Evolutionary conservation across 2,113 vertebrate species (phyloP).

Genomic region (Brienomyrus brachyistius): DNA sequence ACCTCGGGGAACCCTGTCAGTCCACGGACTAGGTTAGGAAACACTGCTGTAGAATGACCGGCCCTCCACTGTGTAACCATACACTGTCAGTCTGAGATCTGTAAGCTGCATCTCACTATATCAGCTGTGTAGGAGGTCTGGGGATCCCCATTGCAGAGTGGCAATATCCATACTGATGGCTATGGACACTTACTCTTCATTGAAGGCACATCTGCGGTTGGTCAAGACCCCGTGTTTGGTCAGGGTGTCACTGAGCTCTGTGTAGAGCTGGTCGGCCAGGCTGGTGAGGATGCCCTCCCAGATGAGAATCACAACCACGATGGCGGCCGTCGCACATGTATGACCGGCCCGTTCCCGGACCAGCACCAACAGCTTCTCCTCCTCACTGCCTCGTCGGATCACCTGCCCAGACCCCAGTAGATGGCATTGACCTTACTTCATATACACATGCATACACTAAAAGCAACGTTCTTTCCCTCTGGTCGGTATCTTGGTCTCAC

Average conservation of each 20-base stretch:
- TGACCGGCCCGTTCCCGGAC: conserved; percentile 84
- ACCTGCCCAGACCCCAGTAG: conserved; percentile 60
- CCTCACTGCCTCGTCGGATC: conserved; percentile 71
- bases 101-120: no score
- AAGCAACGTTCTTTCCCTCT: neutral
- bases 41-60: no score
- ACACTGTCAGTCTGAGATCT: no score
- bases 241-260: conserved; percentile 77
- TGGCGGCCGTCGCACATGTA: conserved; percentile 76
- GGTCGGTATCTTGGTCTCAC: conserved; percentile 55
- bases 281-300: conserved; percentile 82
- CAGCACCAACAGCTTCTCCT: conserved; percentile 89
- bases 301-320: conserved; percentile 84
- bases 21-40: no score
- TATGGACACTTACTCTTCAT: conserved; percentile 84
- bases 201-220: conserved; percentile 84
- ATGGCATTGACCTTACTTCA: neutral
- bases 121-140: no score
- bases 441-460: neutral
- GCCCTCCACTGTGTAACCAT: no score
- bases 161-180: neutral
- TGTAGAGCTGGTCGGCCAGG: conserved; percentile 80
- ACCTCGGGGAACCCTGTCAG: no score
- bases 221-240: conserved; percentile 78
- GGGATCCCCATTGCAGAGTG: no score